These are phyloP conservation scores for Trachelus iudaicus DNA, from an alignment of 2,888 invertebrate genomes.

Conservation along the genomic window DNA sequence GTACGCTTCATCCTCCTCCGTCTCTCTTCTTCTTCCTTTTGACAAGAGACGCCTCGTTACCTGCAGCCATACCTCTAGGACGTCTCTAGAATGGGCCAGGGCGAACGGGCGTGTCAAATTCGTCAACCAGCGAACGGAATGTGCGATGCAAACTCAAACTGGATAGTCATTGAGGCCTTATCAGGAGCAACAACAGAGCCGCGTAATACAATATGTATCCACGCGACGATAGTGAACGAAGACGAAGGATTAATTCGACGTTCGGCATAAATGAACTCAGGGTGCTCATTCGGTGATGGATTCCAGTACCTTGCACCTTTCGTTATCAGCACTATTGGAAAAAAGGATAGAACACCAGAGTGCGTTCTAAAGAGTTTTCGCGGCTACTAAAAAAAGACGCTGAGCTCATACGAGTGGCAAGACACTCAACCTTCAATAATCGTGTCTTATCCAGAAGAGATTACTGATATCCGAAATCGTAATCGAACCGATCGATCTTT, in stretches of 20 bases:
- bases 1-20: neutral
- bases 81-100: neutral
- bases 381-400: neutral
- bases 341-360: neutral
- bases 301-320: neutral
- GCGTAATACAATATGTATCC: neutral
- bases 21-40: neutral
- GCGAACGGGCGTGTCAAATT: neutral
- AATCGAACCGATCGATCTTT: neutral
- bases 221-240: neutral
- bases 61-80: neutral
- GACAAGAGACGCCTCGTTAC: neutral
- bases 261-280: neutral
- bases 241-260: neutral
- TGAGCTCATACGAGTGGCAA: neutral
- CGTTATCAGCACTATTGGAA: neutral
- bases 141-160: neutral
- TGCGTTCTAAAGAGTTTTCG: neutral
- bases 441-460: neutral
- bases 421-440: neutral
- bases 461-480: neutral
- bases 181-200: neutral
- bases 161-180: neutral
- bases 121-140: neutral
- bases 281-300: neutral